Percentiles rank a stretch among this genome's conserved stretches.
phyloP scores from a whole-genome alignment of 2,797 vertebrate species.

The Enteromius thamalakanensis region DNA sequence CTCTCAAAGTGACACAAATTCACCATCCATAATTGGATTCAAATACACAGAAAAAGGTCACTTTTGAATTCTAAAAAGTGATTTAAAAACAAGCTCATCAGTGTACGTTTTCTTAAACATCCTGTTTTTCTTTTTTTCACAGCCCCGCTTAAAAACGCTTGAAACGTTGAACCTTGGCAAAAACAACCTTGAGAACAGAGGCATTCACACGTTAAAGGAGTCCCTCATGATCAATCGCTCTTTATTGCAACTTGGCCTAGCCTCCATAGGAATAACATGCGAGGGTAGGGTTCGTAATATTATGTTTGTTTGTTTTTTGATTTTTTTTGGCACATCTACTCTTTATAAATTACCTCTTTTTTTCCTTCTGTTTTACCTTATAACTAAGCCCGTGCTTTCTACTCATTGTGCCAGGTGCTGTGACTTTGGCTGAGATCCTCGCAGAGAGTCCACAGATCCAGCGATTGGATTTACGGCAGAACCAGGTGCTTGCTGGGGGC shows the following conservation, averaged over 20 bases:
- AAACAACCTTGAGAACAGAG: slow-evolving; percentile 73
- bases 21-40: slow-evolving; percentile 41
- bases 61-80: slow-evolving; percentile 22
- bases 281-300: slow-evolving; percentile 69
- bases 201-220: slow-evolving; percentile 73
- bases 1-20: slow-evolving; percentile 41
- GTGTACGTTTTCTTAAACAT: slow-evolving; percentile 21
- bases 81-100: slow-evolving; percentile 37
- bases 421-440: slow-evolving; percentile 77
- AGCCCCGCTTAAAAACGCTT: slow-evolving; percentile 73
- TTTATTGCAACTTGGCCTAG: slow-evolving; percentile 71
- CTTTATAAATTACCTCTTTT: not conserved
- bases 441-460: slow-evolving; percentile 73
- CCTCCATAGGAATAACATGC: slow-evolving; percentile 71
- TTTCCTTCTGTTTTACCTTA: not conserved
- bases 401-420: slow-evolving; percentile 68
- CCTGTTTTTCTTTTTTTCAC: slow-evolving; percentile 41
- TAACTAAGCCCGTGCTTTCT: not conserved
- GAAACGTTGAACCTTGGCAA: slow-evolving; percentile 75
- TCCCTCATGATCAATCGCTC: slow-evolving; percentile 76
- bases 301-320: not conserved
- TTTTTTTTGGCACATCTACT: not conserved
- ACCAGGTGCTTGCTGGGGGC: slow-evolving; percentile 74
- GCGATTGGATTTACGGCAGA: slow-evolving; percentile 71
- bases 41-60: slow-evolving; percentile 27